Conservation (phyloP, 2,797 vertebrate genomes). For the Pipistrellus pipistrellus region DNA sequence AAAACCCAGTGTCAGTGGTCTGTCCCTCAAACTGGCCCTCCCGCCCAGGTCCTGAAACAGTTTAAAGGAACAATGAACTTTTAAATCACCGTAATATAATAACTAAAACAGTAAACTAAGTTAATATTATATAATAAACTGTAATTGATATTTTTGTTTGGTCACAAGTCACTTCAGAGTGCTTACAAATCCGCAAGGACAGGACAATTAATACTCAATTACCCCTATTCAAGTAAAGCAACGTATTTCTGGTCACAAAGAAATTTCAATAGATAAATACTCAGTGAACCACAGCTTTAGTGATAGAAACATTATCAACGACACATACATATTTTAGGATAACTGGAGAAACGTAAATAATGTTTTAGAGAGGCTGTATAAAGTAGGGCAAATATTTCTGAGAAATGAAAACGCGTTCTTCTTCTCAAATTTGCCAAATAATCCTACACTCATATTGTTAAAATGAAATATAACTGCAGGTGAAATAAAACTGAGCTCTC, state of each 20-base stretch:
- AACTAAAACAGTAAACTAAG: not conserved
- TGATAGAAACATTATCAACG: not conserved
- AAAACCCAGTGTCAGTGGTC: not conserved
- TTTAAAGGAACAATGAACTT: conserved; percentile 19
- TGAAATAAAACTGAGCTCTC: conserved; percentile 62
- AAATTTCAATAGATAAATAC: conserved; percentile 32
- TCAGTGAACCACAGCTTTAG: conserved; percentile 20
- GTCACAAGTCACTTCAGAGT: conserved; percentile 21
- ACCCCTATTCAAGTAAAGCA: not conserved
- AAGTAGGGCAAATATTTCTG: conserved; percentile 45
- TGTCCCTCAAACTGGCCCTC: not conserved
- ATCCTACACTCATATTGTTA: conserved; percentile 59
- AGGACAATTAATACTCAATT: not conserved
- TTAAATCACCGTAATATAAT: conserved; percentile 22
- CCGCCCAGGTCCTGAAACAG: not conserved
- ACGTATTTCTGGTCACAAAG: conserved; percentile 6
- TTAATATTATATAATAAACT: not conserved
- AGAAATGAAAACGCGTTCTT: conserved; percentile 55
- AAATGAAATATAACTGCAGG: conserved; percentile 64
- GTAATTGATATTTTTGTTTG: conserved; percentile 15
- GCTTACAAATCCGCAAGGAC: not conserved
- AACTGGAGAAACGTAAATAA: conserved; percentile 57
- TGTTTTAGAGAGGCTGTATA: conserved; percentile 8
- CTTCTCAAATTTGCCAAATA: conserved; percentile 60
- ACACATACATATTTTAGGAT: conserved; percentile 38